phyloP scores from a whole-genome alignment of 2,888 invertebrate species.

The Cyaniris semiargus region DNA sequence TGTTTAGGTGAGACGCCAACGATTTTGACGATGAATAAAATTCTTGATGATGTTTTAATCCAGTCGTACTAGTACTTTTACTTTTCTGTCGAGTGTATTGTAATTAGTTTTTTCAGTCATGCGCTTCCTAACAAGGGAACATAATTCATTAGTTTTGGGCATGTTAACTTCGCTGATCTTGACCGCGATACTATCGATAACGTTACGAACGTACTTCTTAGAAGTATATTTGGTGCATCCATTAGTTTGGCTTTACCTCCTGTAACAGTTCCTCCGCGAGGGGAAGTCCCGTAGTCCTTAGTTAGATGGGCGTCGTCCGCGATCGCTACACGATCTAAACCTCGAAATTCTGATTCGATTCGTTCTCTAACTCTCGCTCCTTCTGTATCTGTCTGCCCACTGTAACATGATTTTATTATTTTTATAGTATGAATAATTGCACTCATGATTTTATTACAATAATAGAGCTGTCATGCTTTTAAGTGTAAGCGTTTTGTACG shows the following conservation, averaged over 20 bases:
- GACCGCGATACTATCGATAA: conserved; percentile 62
- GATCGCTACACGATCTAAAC: conserved; percentile 35
- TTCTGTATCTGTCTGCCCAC: conserved; percentile 73
- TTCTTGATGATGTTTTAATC: conserved; percentile 61
- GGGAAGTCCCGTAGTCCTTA: conserved; percentile 55
- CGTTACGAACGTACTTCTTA: conserved; percentile 62
- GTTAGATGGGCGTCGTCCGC: conserved; percentile 53
- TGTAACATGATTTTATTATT: conserved; percentile 39
- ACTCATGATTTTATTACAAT: conserved; percentile 70
- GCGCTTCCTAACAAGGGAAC: conserved; percentile 78
- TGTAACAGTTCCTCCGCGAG: conserved; percentile 65
- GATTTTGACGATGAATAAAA: conserved; percentile 67
- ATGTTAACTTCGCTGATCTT: conserved; percentile 76
- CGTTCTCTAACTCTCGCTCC: conserved; percentile 54
- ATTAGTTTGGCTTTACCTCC: conserved; percentile 74
- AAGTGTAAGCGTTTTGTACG: conserved; percentile 78
- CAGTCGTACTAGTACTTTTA: conserved; percentile 63
- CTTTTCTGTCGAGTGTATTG: conserved; percentile 63
- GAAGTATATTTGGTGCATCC: conserved; percentile 75
- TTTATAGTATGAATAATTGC: conserved; percentile 67
- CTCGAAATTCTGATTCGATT: conserved; percentile 38
- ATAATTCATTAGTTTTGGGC: conserved; percentile 77
- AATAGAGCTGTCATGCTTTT: conserved; percentile 81
- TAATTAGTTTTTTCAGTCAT: conserved; percentile 69
- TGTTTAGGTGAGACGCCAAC: conserved; percentile 40